These are phyloP conservation scores for Synanceia verrucosa DNA, from an alignment of 2,797 vertebrate genomes.

Conservation along the genomic window DNA sequence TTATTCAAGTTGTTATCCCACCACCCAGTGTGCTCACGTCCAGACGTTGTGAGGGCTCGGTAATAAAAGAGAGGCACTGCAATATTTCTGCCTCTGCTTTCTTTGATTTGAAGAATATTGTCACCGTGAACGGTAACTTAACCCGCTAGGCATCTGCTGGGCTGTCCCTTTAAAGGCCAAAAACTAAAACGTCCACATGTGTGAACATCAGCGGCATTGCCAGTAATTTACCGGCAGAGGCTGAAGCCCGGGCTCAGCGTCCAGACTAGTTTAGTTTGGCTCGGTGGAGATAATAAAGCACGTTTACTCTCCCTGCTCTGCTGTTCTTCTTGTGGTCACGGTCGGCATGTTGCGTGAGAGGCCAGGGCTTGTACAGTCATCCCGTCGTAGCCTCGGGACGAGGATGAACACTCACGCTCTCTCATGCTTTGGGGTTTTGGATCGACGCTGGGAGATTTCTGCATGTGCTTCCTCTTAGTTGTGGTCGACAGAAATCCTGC, in stretches of 20 bases:
- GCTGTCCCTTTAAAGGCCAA: neutral
- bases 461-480: slow-evolving; percentile 68
- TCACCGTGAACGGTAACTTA: no score
- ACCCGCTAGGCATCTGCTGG: neutral
- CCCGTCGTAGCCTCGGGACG: slow-evolving; percentile 56
- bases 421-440: slow-evolving; percentile 70
- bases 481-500: slow-evolving; percentile 63
- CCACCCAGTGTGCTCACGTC: no score
- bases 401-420: slow-evolving; percentile 66
- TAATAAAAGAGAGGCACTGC: no score
- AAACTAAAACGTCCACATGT: neutral
- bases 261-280: slow-evolving; percentile 19
- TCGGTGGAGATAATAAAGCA: slow-evolving; percentile 24
- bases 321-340: slow-evolving; percentile 47
- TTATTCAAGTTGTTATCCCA: no score
- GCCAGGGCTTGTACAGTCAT: slow-evolving; percentile 53
- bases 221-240: neutral
- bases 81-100: no score
- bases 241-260: neutral
- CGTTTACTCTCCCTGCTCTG: slow-evolving; percentile 14
- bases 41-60: no score
- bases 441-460: slow-evolving; percentile 72
- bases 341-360: slow-evolving; percentile 68
- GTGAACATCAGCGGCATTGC: neutral
- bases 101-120: no score